Base-by-base conservation (phyloP, 2,888 invertebrate species). In the Oscheius onirici region DNA sequence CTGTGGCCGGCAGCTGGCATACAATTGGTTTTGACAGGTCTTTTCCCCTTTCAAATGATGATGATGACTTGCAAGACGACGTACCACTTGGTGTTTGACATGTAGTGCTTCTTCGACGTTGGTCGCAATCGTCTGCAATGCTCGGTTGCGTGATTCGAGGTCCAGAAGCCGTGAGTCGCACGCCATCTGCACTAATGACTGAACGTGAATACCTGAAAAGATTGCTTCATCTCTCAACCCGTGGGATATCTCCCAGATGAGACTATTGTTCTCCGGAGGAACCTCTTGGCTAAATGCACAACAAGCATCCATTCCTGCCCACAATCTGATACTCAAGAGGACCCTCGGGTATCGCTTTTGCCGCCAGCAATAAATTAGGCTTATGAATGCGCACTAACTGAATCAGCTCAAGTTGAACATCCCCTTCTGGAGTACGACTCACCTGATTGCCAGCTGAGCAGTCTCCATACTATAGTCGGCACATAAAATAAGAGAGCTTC, bases 371-470 rank as follows among this genome's bases (percentile, higher is more conserved):
- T 60, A 60, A 60, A 60, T 60, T 60, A 60, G 44, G 41, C 22
- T n/a, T 60, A 60, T 60, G 60, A 60, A 60, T 60, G 43, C 24
- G 60, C 43, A 17, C 40, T 43, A 60, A 43, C 43, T 24, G 20
- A 22, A 43, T 60, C 24, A 24, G 2, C 13, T 22, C 49, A 17
- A 49, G 49, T 20, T 49, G 17, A 17, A 49, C 43, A 40, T 57
- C 41, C n/a, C n/a, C 40, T 22, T 43, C 34, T 55, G 24, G 13
- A 13, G 55, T n/a, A 2, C 46, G 15, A 13, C 55, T 41, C 43
- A 86, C 87, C 87, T 61, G 87, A 86, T 72, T 87, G 87, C 87
- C 87, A 88, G 70, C 84, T 87, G 60, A 87, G 83, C 52, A 87
- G 72, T 65, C 87, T 74, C 87, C 87, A 87, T n/a, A 87, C 87